Percentiles rank a stretch among this genome's conserved stretches.
These are phyloP conservation scores for Ammodytes dubius DNA, from an alignment of 2,113 vertebrate genomes.

Conservation along the genomic window DNA sequence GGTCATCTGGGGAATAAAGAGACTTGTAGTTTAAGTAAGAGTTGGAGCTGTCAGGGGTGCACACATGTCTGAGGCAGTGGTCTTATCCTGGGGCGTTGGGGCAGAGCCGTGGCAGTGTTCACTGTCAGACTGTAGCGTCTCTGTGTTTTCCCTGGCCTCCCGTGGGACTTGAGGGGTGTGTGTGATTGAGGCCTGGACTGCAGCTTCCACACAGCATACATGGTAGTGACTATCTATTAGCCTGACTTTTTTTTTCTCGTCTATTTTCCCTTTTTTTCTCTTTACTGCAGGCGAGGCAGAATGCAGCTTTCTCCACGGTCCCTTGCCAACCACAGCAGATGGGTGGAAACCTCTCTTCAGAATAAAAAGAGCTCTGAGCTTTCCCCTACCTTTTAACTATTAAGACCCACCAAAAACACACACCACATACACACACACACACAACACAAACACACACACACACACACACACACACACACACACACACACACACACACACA, in stretches of 20 bases:
- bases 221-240: constrained; percentile 71
- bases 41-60: constrained; percentile 64
- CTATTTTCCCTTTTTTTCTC: constrained; percentile 46
- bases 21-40: constrained; percentile 64
- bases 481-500: no score
- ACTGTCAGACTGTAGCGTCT: constrained; percentile 69
- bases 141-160: constrained; percentile 56
- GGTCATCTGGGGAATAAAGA: constrained; percentile 63
- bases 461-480: no score
- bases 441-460: no score
- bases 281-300: constrained; percentile 61
- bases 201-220: constrained; percentile 56
- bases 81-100: constrained; percentile 64
- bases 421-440: no score
- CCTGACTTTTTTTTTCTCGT: constrained; percentile 52
- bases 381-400: constrained; percentile 60
- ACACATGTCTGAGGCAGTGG: constrained; percentile 61
- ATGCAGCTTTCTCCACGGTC: constrained; percentile 70
- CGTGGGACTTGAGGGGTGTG: constrained; percentile 55
- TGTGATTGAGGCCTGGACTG: constrained; percentile 78
- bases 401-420: constrained; percentile 30
- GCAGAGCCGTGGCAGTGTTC: constrained; percentile 60
- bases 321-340: constrained; percentile 65
- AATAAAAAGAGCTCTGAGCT: constrained; percentile 70
- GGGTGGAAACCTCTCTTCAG: constrained; percentile 67